phyloP scores from a whole-genome alignment of 2,113 vertebrate genomes.

The Stercorarius parasiticus region DNA sequence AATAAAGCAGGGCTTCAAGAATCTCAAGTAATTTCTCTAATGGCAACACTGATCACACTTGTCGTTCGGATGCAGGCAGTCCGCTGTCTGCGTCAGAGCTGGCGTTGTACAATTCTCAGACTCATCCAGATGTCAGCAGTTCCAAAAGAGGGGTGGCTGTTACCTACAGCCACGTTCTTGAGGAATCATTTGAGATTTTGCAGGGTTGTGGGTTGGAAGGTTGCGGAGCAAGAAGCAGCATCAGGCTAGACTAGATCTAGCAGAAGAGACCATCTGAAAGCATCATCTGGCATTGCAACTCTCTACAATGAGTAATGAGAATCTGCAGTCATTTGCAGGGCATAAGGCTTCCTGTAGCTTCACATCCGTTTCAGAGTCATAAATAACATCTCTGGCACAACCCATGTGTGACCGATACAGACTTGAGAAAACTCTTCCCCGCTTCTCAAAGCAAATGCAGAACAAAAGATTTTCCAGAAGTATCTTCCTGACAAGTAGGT shows the following conservation, averaged over 20 bases:
- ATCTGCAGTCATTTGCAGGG: neutral
- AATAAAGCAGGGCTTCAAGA: neutral
- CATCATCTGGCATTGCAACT: neutral
- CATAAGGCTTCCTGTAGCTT: neutral
- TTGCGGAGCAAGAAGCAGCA: neutral
- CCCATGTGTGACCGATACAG: neutral
- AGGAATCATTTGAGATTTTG: neutral
- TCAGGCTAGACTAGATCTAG: neutral
- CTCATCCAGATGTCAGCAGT: neutral
- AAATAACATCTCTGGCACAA: neutral
- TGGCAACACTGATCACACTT: neutral
- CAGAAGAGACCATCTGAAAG: neutral
- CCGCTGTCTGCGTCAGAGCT: neutral
- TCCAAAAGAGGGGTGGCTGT: neutral
- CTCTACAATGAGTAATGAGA: neutral
- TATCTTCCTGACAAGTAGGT: neutral
- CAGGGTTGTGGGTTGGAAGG: neutral
- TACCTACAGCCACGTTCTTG: fast-evolving
- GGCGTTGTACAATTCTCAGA: neutral
- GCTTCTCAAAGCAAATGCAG: neutral
- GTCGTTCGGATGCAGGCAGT: neutral
- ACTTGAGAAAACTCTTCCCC: neutral
- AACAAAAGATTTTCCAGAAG: neutral
- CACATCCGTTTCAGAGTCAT: neutral
- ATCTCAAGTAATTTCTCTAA: neutral